phyloP scores from a whole-genome alignment of 53 echinoderm and acorn worm genomes.

The Antedon mediterranea region DNA sequence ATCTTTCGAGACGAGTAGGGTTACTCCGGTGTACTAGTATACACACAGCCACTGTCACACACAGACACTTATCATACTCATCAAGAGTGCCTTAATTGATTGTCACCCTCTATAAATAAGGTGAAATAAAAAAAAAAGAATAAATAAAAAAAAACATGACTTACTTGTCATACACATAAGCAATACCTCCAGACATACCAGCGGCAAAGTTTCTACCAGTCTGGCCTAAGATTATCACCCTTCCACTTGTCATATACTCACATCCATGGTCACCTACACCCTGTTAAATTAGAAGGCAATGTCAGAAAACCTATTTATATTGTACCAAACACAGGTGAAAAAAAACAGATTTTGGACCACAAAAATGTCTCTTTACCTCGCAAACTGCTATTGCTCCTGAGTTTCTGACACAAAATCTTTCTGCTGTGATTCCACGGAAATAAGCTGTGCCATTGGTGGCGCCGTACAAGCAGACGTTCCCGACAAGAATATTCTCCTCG shows the following conservation, averaged over 20 bases:
- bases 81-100: too few relatives aligned
- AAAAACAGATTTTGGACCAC: too few relatives aligned
- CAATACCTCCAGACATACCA: constrained; percentile 95
- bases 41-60: too few relatives aligned
- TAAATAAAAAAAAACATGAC: too few relatives aligned
- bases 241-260: constrained; percentile 97
- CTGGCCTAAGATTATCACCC: constrained; percentile 61
- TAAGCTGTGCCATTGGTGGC: constrained; percentile 84
- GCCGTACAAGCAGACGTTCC: constrained; percentile 93
- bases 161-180: constrained; percentile 84
- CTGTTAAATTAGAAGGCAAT: constrained; percentile 9
- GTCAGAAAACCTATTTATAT: background rate
- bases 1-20: too few relatives aligned
- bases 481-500: constrained; percentile 83
- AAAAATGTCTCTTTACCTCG: too few relatives aligned
- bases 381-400: constrained; percentile 80
- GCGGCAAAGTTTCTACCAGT: constrained; percentile 99
- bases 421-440: constrained; percentile 80
- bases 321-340: background rate
- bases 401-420: constrained; percentile 94
- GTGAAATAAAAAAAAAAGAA: too few relatives aligned
- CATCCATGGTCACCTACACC: constrained; percentile 94
- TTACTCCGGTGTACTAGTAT: too few relatives aligned
- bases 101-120: too few relatives aligned
- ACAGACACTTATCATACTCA: too few relatives aligned